Base-by-base conservation (phyloP, 2,888 invertebrate genomes). In the Ctena decussata region DNA sequence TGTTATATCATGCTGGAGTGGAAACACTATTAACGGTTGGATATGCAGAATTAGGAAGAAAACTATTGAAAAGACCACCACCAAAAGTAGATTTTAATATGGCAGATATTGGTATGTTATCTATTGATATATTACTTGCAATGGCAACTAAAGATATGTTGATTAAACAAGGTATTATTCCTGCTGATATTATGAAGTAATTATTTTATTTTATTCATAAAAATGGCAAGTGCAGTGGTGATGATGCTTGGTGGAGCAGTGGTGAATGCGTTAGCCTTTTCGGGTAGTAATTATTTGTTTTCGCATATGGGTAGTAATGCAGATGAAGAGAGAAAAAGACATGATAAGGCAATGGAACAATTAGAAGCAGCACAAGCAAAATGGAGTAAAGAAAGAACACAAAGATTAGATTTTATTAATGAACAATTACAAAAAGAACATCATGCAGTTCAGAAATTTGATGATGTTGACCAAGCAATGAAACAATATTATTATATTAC, bases 281-380 rank as follows among this genome's bases (percentile, higher is more conserved):
- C 75, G 37, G 75, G 75, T 75, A 75, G 75, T 75, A 75, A 75
- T 75, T 75, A 75, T 53, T 75, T 75, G 60, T 75, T 75, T 75
- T 75, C 75, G 57, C 53, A 75, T 75, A 76, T 77, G 74, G 77
- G 70, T n/a, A 65, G 72, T 70, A 35, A 77, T 71, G 53, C 39
- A 6, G 86, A 74, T 72, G 82, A 79, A 77, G 77, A 84, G 60
- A 44, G 82, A 35, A 71, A 80, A 78, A 57, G 83, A 72, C 86
- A 86, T 75, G 86, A 86, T 30, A 86, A 84, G 73, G 81, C 84
- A 76, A 57, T 84, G n/a, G 84, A 84, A 86, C 78, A 86, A 65
- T 77, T 83, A 76, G 70, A 81, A 80, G 73, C 82, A 44, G 82
- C 82, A 44, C 69, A 77, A 69, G 75, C 30, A 60, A 73, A 60